A percentile compares a stretch with the other conserved stretches of the same genome.
Evolutionary conservation across 2,888 invertebrate genomes (phyloP).

Genomic region (Petrophora chlorosata): DNA sequence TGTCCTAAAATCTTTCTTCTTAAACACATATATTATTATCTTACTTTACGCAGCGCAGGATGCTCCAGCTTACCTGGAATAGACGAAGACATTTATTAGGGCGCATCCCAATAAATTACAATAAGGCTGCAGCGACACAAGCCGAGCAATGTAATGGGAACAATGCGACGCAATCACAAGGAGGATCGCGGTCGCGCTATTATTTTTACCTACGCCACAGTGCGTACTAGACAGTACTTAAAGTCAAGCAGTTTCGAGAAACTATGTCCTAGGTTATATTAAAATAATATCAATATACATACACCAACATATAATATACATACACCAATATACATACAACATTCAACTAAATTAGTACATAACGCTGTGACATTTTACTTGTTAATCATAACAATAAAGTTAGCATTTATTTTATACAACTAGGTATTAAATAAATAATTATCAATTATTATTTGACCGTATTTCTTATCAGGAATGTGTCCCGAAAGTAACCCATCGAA

Average conservation of each 20-base stretch:
- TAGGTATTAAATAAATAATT: too few relatives aligned
- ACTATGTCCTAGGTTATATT: too few relatives aligned
- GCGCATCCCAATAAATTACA: conserved; percentile 44
- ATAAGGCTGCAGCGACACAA: conserved; percentile 57
- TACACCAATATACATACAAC: background rate
- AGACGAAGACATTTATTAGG: conserved; percentile 39
- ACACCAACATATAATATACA: background rate
- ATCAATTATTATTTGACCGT: too few relatives aligned
- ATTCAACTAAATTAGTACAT: too few relatives aligned
- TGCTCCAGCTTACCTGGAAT: conserved; percentile 50
- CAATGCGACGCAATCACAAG: conserved; percentile 71
- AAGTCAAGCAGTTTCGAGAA: background rate
- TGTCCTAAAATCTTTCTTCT: too few relatives aligned
- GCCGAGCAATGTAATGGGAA: conserved; percentile 61
- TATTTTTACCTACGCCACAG: conserved; percentile 65
- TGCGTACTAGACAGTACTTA: conserved; percentile 20
- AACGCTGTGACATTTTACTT: too few relatives aligned
- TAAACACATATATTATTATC: background rate
- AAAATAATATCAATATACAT: too few relatives aligned
- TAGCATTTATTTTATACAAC: too few relatives aligned
- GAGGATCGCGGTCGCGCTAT: conserved; percentile 57
- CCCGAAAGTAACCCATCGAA: too few relatives aligned
- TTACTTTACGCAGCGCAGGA: conserved; percentile 4
- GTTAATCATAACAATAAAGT: too few relatives aligned
- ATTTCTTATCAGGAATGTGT: too few relatives aligned